phyloP scores from a whole-genome alignment of 2,113 vertebrate species.

The Glareola pratincola region DNA sequence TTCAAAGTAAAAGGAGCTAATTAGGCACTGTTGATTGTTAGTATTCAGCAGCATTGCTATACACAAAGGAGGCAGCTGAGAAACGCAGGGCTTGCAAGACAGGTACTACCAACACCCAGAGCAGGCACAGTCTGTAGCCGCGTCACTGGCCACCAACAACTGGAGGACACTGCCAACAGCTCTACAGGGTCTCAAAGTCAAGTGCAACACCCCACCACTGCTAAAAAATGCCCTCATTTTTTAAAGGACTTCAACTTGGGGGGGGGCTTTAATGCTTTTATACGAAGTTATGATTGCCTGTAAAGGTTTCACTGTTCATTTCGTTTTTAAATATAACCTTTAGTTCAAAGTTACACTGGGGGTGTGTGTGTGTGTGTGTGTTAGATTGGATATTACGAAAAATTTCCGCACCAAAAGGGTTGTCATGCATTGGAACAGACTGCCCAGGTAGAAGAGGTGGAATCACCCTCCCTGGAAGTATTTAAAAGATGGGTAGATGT shows the following conservation, averaged over 20 bases:
- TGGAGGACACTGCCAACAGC: not conserved
- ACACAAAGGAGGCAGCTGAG: not conserved
- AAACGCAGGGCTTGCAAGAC: not conserved
- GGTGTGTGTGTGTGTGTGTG: too few relatives aligned
- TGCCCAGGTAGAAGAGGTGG: not conserved
- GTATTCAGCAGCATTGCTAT: not conserved
- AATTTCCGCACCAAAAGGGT: not conserved
- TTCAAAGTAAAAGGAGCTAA: conserved; percentile 35
- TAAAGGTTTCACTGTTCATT: not conserved
- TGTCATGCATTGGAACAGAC: not conserved
- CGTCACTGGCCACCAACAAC: not conserved
- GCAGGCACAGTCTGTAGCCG: not conserved
- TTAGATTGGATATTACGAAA: not conserved
- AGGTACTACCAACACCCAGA: not conserved
- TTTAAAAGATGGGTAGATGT: not conserved
- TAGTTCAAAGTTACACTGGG: not conserved
- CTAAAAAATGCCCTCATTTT: not conserved
- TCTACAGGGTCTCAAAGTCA: not conserved
- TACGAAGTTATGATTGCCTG: not conserved
- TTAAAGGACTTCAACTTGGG: accelerated
- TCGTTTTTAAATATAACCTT: not conserved
- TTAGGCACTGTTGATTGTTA: conserved; percentile 16
- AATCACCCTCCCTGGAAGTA: not conserved
- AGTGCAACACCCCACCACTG: not conserved
- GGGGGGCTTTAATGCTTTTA: not conserved